A percentile compares a stretch with the other conserved stretches of the same genome.
Evolutionary conservation across 2,888 invertebrate species (phyloP).

Genomic region (Thereva nobilitata): DNA sequence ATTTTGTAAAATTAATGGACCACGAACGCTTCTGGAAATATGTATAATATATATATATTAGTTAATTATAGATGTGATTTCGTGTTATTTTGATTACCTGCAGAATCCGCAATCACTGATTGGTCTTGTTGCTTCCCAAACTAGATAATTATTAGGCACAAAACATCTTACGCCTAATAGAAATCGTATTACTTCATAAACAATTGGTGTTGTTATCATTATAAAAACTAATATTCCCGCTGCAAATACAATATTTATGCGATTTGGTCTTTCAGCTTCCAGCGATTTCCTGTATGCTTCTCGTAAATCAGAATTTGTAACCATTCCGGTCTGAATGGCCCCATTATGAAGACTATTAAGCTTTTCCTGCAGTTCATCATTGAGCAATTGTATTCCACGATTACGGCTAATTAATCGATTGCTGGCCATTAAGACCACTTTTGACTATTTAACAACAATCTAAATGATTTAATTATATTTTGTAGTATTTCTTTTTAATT

Average conservation of each 20-base stretch:
- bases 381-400: constrained; percentile 40
- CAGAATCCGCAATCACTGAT: constrained; percentile 82
- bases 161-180: constrained; percentile 71
- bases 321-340: constrained; percentile 52
- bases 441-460: background rate
- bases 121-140: constrained; percentile 87
- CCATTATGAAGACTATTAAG: constrained; percentile 52
- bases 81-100: constrained; percentile 44
- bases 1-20: constrained; percentile 71
- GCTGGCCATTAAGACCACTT: constrained; percentile 2
- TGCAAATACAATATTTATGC: constrained; percentile 51
- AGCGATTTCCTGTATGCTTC: constrained; percentile 53
- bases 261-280: constrained; percentile 48
- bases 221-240: constrained; percentile 53
- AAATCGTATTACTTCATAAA: constrained; percentile 54
- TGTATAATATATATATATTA: background rate
- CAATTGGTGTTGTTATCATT: constrained; percentile 54
- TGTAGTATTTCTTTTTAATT: no score
- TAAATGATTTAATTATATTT: background rate
- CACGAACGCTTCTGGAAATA: constrained; percentile 61
- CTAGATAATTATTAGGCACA: constrained; percentile 79
- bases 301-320: constrained; percentile 51
- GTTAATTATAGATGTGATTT: constrained; percentile 22
- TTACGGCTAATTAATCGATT: constrained; percentile 5
- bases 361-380: constrained; percentile 49